phyloP scores from a whole-genome alignment of 2,888 invertebrate species.

The Herminia tarsipennalis region DNA sequence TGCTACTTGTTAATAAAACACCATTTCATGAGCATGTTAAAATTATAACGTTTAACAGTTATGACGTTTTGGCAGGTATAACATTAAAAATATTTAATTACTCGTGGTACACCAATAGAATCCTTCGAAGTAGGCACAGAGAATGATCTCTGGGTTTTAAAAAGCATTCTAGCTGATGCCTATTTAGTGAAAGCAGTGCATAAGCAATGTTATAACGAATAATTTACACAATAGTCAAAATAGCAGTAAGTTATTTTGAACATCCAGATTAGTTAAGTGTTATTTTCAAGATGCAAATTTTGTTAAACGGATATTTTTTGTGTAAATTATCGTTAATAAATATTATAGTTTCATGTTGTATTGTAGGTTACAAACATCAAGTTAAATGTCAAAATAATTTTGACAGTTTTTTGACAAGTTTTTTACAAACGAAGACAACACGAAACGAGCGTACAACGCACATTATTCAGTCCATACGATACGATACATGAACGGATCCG shows the following conservation, averaged over 20 bases:
- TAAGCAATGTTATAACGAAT: constrained; percentile 44
- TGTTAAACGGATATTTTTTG: neutral
- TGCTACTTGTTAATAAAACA: neutral
- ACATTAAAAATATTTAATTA: constrained; percentile 40
- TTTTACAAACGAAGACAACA: constrained; percentile 46
- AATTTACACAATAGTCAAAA: constrained; percentile 41
- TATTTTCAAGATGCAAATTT: neutral
- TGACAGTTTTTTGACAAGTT: neutral
- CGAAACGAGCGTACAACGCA: constrained; percentile 50
- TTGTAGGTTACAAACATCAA: constrained; percentile 14
- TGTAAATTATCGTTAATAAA: constrained; percentile 25
- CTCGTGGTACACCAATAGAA: constrained; percentile 82
- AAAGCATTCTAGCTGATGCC: constrained; percentile 90
- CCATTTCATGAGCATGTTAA: neutral
- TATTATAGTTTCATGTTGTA: constrained; percentile 26
- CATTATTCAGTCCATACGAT: constrained; percentile 75
- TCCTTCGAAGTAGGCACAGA: constrained; percentile 97
- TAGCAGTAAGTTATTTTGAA: constrained; percentile 20
- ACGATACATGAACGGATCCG: constrained; percentile 67
- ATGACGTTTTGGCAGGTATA: too few relatives aligned
- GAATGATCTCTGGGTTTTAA: constrained; percentile 96
- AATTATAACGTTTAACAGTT: neutral
- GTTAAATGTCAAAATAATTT: neutral
- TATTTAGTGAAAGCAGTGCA: constrained; percentile 64
- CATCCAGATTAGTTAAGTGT: too few relatives aligned